Evolutionary conservation across 1,140 invertebrate species (phyloP).

Genomic region (Cydia splendana): DNA sequence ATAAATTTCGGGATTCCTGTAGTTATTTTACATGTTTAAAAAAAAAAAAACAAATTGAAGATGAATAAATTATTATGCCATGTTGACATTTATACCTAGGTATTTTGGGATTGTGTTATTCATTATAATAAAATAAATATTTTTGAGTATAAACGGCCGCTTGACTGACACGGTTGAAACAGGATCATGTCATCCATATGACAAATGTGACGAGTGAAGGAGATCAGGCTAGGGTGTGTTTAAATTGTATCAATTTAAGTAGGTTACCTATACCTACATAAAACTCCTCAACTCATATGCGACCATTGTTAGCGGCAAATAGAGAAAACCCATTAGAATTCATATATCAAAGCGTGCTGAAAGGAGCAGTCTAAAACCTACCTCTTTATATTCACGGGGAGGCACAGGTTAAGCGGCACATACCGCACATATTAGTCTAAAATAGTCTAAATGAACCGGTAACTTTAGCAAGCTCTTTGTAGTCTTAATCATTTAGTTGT

Average conservation of each 20-base stretch:
- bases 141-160: not conserved
- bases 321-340: conserved; percentile 18
- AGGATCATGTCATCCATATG: not conserved
- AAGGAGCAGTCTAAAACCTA: conserved; percentile 7
- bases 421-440: not conserved
- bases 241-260: not conserved
- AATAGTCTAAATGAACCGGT: conserved; percentile 17
- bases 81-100: not conserved
- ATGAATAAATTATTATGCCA: not conserved
- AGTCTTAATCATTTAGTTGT: not conserved
- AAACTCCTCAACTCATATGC: not conserved
- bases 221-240: not conserved
- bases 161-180: not conserved
- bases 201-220: conserved; percentile 5
- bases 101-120: not conserved
- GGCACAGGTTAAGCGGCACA: conserved; percentile 12
- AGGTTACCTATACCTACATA: not conserved
- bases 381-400: conserved; percentile 20
- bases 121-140: not conserved
- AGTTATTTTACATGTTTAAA: not conserved
- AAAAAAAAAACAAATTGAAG: not conserved
- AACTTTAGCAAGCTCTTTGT: not conserved
- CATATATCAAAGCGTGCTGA: conserved; percentile 13
- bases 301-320: conserved; percentile 2
- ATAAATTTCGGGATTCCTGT: conserved; percentile 43